A percentile compares a stretch with the other conserved stretches of the same genome.
Evolutionary conservation across 2,888 invertebrate species (phyloP).

Genomic region (Microctonus brassicae): DNA sequence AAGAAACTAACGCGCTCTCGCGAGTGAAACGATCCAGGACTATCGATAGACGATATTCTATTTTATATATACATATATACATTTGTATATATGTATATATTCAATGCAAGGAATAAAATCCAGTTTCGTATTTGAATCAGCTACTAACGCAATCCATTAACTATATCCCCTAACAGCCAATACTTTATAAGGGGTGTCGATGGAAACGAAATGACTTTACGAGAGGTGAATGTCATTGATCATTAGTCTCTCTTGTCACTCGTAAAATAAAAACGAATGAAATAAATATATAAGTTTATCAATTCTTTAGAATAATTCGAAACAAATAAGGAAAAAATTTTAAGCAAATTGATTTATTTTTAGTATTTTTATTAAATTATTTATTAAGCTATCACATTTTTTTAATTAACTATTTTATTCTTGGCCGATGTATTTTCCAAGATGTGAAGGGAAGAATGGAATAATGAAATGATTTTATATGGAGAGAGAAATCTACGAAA

Average conservation of each 20-base stretch:
- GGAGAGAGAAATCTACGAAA: too few relatives aligned
- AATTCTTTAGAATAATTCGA: too few relatives aligned
- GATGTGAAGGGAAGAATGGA: too few relatives aligned
- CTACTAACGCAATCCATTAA: slow-evolving; percentile 69
- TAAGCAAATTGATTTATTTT: too few relatives aligned
- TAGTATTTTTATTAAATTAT: too few relatives aligned
- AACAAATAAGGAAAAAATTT: too few relatives aligned
- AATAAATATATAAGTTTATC: not conserved
- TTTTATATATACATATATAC: slow-evolving; percentile 51
- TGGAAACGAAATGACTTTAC: slow-evolving; percentile 42
- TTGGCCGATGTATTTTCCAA: too few relatives aligned
- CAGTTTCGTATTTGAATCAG: slow-evolving; percentile 69
- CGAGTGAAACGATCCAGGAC: slow-evolving; percentile 50
- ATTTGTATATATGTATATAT: slow-evolving; percentile 21
- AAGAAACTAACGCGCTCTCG: slow-evolving; percentile 53
- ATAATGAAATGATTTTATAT: too few relatives aligned
- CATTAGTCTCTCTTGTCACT: slow-evolving; percentile 54
- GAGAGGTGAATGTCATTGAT: slow-evolving; percentile 53
- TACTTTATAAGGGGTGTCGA: slow-evolving; percentile 55
- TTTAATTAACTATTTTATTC: too few relatives aligned
- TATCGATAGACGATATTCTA: slow-evolving; percentile 55
- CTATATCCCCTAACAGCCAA: slow-evolving; percentile 63
- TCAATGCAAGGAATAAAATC: slow-evolving; percentile 59
- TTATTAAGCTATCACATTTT: too few relatives aligned
- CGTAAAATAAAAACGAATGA: not conserved